phyloP scores from a whole-genome alignment of 2,888 invertebrate species.

The Neoscelio sp. region DNA sequence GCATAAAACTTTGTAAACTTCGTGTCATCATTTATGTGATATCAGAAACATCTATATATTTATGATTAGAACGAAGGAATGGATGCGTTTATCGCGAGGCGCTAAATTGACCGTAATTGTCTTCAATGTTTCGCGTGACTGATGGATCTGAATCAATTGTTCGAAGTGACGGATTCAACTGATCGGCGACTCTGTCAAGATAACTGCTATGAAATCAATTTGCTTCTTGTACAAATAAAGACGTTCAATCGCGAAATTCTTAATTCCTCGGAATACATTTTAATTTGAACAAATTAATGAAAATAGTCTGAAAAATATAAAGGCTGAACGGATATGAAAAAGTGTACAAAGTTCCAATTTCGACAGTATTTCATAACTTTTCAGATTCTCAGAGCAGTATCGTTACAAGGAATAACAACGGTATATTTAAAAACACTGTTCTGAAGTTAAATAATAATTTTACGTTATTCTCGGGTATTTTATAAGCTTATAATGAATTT shows the following conservation, averaged over 20 bases:
- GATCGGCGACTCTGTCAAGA: constrained; percentile 46
- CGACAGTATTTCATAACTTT: too few species aligned
- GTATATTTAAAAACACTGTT: too few species aligned
- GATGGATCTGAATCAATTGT: constrained; percentile 82
- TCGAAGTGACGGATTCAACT: constrained; percentile 73
- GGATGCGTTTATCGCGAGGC: constrained; percentile 62
- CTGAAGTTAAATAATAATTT: too few species aligned
- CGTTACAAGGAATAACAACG: too few species aligned
- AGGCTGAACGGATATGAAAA: background rate
- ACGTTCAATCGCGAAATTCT: constrained; percentile 12
- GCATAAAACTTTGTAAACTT: too few species aligned
- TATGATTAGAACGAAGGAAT: constrained; percentile 64
- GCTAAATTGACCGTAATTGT: constrained; percentile 82
- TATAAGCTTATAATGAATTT: too few species aligned
- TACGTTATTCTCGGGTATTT: too few species aligned
- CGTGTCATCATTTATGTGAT: too few species aligned
- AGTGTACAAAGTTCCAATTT: too few species aligned
- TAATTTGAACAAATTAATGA: constrained; percentile 8
- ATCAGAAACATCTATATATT: too few species aligned
- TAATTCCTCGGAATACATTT: constrained; percentile 8
- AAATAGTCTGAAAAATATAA: background rate
- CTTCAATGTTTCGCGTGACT: constrained; percentile 81
- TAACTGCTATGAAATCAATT: constrained; percentile 51
- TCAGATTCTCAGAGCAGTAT: too few species aligned
- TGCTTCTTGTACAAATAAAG: constrained; percentile 33